These are phyloP conservation scores for Micromys minutus DNA, from an alignment of 2,113 vertebrate species.

Conservation along the genomic window DNA sequence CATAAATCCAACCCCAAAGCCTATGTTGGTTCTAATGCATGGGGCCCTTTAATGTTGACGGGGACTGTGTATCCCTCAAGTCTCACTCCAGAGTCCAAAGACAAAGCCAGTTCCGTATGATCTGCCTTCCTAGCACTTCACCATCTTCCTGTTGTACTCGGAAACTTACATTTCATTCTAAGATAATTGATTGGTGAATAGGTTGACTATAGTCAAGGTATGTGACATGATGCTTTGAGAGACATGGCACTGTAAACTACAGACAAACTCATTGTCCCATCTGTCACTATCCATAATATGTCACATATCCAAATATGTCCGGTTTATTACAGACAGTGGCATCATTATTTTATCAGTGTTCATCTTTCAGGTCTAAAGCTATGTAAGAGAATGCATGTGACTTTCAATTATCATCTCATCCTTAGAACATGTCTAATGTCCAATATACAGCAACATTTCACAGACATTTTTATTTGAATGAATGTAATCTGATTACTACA, in stretches of 20 bases:
- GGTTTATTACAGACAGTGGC: neutral
- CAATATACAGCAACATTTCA: neutral
- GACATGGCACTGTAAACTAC: neutral
- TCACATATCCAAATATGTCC: neutral
- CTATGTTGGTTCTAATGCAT: neutral
- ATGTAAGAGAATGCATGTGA: neutral
- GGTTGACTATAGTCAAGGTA: neutral
- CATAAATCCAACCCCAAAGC: neutral
- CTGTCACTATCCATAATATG: too few relatives aligned
- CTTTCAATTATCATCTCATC: slow-evolving; percentile 16
- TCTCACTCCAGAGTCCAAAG: neutral
- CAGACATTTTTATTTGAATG: neutral
- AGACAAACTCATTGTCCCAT: neutral
- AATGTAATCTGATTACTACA: neutral
- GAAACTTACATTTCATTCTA: neutral
- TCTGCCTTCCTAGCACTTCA: neutral
- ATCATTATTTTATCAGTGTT: neutral
- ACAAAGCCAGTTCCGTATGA: neutral
- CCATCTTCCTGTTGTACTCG: neutral
- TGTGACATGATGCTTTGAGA: neutral
- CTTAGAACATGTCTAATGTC: too few relatives aligned
- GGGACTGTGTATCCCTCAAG: neutral
- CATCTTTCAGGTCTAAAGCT: neutral
- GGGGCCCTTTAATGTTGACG: neutral
- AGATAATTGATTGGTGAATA: neutral